phyloP scores from a whole-genome alignment of 1,140 invertebrate genomes.

The Apocrypta bakeri region DNA sequence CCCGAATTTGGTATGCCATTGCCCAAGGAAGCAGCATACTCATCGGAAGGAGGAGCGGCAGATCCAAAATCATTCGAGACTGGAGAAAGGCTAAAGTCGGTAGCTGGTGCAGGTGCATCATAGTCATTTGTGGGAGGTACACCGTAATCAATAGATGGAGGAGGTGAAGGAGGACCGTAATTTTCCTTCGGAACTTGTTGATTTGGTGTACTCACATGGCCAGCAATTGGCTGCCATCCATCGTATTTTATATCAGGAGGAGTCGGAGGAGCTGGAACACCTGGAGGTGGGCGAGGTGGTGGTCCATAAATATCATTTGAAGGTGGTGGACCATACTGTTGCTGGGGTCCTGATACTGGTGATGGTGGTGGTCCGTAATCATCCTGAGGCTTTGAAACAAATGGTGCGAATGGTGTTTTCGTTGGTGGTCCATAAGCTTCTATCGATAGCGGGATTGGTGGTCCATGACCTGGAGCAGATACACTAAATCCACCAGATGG shows the following conservation, averaged over 20 bases:
- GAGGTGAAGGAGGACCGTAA: conserved; percentile 41
- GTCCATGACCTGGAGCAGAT: conserved; percentile 60
- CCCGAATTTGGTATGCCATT: not conserved
- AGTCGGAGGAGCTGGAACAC: conserved; percentile 82
- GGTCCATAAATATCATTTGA: conserved; percentile 74
- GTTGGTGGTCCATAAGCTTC: conserved; percentile 68
- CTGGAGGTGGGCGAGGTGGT: conserved; percentile 77
- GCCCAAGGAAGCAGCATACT: conserved; percentile 63
- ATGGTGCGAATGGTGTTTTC: conserved; percentile 72
- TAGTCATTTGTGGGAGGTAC: conserved; percentile 37
- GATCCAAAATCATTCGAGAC: conserved; percentile 48
- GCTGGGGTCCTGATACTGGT: conserved; percentile 52
- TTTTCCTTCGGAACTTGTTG: conserved; percentile 38
- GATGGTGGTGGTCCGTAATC: conserved; percentile 74
- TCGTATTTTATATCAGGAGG: conserved; percentile 86
- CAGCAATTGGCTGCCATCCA: conserved; percentile 88
- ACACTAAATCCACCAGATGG: conserved; percentile 56
- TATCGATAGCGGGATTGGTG: conserved; percentile 65
- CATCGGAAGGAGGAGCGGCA: conserved; percentile 44
- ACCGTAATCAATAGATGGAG: conserved; percentile 26
- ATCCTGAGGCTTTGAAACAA: conserved; percentile 70
- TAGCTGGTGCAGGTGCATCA: conserved; percentile 43
- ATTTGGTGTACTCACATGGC: conserved; percentile 66
- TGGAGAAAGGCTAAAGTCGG: conserved; percentile 35
- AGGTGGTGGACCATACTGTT: conserved; percentile 69